These are phyloP conservation scores for Megaceryle torquata DNA, from an alignment of 2,113 vertebrate species.

Conservation along the genomic window DNA sequence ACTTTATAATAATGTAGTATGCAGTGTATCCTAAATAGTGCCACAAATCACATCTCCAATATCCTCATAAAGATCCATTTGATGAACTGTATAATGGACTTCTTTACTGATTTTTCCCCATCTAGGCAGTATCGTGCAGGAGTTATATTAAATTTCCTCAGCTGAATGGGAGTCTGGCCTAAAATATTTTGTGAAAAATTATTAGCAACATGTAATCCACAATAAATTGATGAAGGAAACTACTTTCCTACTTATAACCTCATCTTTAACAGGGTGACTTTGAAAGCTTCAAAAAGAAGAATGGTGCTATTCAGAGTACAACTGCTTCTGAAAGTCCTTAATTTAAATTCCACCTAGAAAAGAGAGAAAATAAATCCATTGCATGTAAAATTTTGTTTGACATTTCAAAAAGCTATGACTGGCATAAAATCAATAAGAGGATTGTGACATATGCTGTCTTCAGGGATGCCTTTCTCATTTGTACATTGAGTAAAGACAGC, in stretches of 20 bases:
- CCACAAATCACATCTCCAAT: conserved; percentile 53
- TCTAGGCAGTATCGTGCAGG: conserved; percentile 2
- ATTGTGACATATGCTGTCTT: background rate
- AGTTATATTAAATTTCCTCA: conserved; percentile 26
- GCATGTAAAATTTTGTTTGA: background rate
- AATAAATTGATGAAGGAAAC: conserved; percentile 41
- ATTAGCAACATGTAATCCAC: conserved; percentile 38
- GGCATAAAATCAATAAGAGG: background rate
- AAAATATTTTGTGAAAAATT: conserved; percentile 37
- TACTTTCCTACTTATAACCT: background rate
- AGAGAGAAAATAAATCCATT: background rate
- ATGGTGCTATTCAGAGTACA: background rate
- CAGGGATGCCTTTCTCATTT: background rate
- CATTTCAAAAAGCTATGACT: background rate
- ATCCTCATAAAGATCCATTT: conserved; percentile 57
- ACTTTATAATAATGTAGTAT: conserved; percentile 55
- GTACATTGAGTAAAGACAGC: background rate
- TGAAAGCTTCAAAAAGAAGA: conserved; percentile 30
- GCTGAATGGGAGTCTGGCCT: background rate
- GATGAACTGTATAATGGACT: conserved; percentile 51
- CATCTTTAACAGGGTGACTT: conserved; percentile 8
- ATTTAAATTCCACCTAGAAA: background rate
- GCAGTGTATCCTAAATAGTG: conserved; percentile 49
- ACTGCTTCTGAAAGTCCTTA: background rate
- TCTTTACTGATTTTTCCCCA: conserved; percentile 3